Conservation (phyloP, 2,888 invertebrate species). For the Nemotelus pantherinus region DNA sequence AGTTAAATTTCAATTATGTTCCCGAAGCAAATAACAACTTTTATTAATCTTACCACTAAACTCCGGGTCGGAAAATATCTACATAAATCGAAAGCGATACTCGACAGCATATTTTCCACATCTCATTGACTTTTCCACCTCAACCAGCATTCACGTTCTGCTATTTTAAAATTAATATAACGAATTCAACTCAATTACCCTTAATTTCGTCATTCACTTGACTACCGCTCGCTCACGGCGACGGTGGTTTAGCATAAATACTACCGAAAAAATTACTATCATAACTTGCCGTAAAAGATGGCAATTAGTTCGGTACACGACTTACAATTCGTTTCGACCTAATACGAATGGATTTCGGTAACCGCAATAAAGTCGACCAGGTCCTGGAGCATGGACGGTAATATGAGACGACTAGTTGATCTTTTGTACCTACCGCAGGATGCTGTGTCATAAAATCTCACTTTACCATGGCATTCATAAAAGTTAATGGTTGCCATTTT, state of each 20-base stretch:
- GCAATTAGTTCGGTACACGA: conserved; percentile 28
- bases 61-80: too few relatives aligned
- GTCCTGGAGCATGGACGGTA: background rate
- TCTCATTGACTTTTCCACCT: too few relatives aligned
- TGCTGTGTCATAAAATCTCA: conserved; percentile 34
- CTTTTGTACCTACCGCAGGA: background rate
- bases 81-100: too few relatives aligned
- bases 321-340: conserved; percentile 35
- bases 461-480: conserved; percentile 15
- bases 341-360: conserved; percentile 28
- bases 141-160: background rate
- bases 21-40: too few relatives aligned
- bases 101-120: too few relatives aligned
- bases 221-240: background rate
- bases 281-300: conserved; percentile 34
- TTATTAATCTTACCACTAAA: too few relatives aligned
- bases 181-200: conserved; percentile 3
- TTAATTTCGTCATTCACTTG: conserved; percentile 6
- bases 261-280: conserved; percentile 27
- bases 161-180: conserved; percentile 14
- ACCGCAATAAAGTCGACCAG: conserved; percentile 22
- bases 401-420: conserved; percentile 13
- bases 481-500: conserved; percentile 31
- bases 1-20: too few relatives aligned
- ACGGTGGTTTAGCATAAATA: background rate